phyloP scores from a whole-genome alignment of 2,888 invertebrate species.

The Pseudococcus longispinus region DNA sequence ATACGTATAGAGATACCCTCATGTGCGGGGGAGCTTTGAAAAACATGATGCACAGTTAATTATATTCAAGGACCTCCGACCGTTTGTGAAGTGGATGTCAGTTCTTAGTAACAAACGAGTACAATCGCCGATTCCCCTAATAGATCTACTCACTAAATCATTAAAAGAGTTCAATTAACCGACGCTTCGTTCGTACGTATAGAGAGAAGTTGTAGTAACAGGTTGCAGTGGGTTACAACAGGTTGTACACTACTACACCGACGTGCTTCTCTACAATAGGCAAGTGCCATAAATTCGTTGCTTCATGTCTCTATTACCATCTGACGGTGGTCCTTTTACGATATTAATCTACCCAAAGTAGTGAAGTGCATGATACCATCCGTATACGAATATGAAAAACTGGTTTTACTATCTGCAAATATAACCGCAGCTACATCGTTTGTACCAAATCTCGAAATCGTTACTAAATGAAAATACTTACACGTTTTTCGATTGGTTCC shows the following conservation, averaged over 20 bases:
- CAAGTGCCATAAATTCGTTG: conserved; percentile 56
- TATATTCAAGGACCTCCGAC: conserved; percentile 57
- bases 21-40: conserved; percentile 53
- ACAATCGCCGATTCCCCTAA: conserved; percentile 55
- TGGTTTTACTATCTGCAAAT: conserved; percentile 49
- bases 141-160: conserved; percentile 56
- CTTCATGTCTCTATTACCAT: conserved; percentile 55
- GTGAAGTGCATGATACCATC: conserved; percentile 9
- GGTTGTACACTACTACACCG: conserved; percentile 25
- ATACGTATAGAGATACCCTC: conserved; percentile 2
- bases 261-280: conserved; percentile 42
- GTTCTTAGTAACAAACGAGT: conserved; percentile 54
- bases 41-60: conserved; percentile 53
- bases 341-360: conserved; percentile 42
- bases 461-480: neutral
- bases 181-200: conserved; percentile 47
- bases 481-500: neutral
- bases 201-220: conserved; percentile 50
- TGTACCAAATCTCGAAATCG: neutral
- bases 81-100: conserved; percentile 54
- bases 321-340: conserved; percentile 53
- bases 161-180: conserved; percentile 57
- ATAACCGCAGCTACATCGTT: neutral
- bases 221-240: conserved; percentile 32
- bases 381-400: conserved; percentile 29